Evolutionary conservation across 2,888 invertebrate genomes (phyloP).

Genomic region (Polydrusus cervinus): DNA sequence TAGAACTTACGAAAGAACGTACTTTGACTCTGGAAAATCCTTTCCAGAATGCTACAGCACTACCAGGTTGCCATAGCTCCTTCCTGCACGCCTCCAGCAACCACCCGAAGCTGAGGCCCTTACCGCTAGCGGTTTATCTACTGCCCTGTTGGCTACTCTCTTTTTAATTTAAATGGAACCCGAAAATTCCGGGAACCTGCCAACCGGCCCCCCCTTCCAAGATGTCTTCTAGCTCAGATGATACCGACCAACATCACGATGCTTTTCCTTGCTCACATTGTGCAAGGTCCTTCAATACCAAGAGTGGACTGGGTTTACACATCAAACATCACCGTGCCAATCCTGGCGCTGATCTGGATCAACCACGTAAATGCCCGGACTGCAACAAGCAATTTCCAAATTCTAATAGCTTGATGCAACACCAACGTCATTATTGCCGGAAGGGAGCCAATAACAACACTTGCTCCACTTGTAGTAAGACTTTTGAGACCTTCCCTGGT

Average conservation of each 20-base stretch:
- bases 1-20: neutral
- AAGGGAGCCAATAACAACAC: neutral
- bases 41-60: slow-evolving; percentile 8
- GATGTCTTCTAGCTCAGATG: neutral
- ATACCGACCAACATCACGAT: too few species aligned
- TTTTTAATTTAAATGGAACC: neutral
- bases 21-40: neutral
- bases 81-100: neutral
- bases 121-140: neutral
- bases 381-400: slow-evolving; percentile 1
- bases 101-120: neutral
- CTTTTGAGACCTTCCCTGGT: neutral
- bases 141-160: neutral
- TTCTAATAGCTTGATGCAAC: slow-evolving; percentile 14
- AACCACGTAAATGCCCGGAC: neutral
- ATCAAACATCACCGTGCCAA: neutral
- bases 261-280: neutral
- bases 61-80: neutral
- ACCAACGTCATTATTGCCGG: neutral
- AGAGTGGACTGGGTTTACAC: neutral
- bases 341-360: neutral
- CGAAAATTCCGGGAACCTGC: neutral
- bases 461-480: neutral
- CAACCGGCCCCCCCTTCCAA: neutral
- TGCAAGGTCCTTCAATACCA: neutral